These are phyloP conservation scores for Euphydryas editha DNA, from an alignment of 2,888 invertebrate genomes.

Conservation along the genomic window DNA sequence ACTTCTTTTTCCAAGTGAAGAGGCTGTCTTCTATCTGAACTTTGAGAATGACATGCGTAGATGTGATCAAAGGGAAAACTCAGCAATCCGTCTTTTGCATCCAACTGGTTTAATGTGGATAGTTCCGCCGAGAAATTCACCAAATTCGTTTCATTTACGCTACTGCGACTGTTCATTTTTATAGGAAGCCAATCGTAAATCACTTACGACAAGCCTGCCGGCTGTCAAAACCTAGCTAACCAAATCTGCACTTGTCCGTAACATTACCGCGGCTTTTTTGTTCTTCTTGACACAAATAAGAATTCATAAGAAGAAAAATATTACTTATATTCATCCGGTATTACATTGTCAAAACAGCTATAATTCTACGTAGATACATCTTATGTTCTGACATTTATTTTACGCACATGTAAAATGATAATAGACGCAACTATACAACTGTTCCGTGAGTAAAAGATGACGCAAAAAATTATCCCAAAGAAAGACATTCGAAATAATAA, in stretches of 20 bases:
- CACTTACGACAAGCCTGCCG: slow-evolving; percentile 75
- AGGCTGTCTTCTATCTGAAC: slow-evolving; percentile 58
- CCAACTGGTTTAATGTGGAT: slow-evolving; percentile 68
- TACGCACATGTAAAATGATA: slow-evolving; percentile 76
- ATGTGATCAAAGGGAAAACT: slow-evolving; percentile 89
- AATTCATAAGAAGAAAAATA: slow-evolving; percentile 46
- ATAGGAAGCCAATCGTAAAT: slow-evolving; percentile 61
- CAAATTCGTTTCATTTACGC: slow-evolving; percentile 78
- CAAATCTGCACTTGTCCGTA: slow-evolving; percentile 67
- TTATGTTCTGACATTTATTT: slow-evolving; percentile 73
- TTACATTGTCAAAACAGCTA: slow-evolving; percentile 70
- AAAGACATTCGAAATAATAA: slow-evolving; percentile 58
- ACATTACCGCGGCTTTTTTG: slow-evolving; percentile 65
- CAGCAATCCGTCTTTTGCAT: slow-evolving; percentile 81
- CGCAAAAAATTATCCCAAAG: slow-evolving; percentile 45
- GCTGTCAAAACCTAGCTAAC: slow-evolving; percentile 72
- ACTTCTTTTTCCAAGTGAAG: slow-evolving; percentile 70
- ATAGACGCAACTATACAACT: slow-evolving; percentile 62
- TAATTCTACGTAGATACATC: slow-evolving; percentile 53
- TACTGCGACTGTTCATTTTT: slow-evolving; percentile 81
- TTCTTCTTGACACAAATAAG: slow-evolving; percentile 48
- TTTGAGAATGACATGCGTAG: slow-evolving; percentile 86
- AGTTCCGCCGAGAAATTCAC: slow-evolving; percentile 76
- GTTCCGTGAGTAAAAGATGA: slow-evolving; percentile 46
- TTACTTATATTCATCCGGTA: slow-evolving; percentile 50